Percentiles rank a stretch among this genome's conserved stretches.
These are phyloP conservation scores for Remorina albescens DNA, from an alignment of 2,797 vertebrate genomes.

Conservation along the genomic window DNA sequence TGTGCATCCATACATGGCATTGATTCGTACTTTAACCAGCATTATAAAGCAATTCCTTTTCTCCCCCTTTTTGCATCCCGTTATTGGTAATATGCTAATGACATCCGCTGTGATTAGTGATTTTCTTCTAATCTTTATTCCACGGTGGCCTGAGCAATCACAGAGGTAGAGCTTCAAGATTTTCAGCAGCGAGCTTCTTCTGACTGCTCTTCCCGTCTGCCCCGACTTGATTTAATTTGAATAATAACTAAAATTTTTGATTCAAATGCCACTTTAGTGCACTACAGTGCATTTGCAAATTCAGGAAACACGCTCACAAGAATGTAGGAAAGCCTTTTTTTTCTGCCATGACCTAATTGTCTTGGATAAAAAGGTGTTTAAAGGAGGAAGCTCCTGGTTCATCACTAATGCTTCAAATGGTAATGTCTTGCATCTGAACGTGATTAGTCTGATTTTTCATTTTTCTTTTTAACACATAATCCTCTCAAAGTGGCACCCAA, in stretches of 20 bases:
- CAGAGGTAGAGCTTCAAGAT: slow-evolving; percentile 91
- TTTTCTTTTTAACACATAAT: slow-evolving; percentile 7
- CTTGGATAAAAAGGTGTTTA: slow-evolving; percentile 39
- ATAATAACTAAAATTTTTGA: slow-evolving; percentile 88
- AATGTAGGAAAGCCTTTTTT: slow-evolving; percentile 46
- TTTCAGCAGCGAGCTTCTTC: slow-evolving; percentile 88
- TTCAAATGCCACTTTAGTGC: slow-evolving; percentile 80
- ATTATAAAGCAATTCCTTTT: slow-evolving; percentile 88
- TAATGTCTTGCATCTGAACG: slow-evolving; percentile 38
- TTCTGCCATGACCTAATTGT: slow-evolving; percentile 65
- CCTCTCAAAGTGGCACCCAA: slow-evolving; percentile 1
- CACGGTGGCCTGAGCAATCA: slow-evolving; percentile 93
- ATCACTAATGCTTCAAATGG: slow-evolving; percentile 40
- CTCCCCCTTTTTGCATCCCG: slow-evolving; percentile 85
- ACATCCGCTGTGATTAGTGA: slow-evolving; percentile 93
- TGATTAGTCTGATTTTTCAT: slow-evolving; percentile 5
- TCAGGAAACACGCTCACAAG: slow-evolving; percentile 70
- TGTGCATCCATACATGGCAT: slow-evolving; percentile 85
- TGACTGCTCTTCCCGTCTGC: slow-evolving; percentile 87
- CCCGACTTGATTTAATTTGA: slow-evolving; percentile 90
- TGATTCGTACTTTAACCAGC: slow-evolving; percentile 88
- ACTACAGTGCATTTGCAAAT: slow-evolving; percentile 62
- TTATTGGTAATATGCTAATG: slow-evolving; percentile 98
- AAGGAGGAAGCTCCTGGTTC: slow-evolving; percentile 49
- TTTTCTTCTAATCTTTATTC: slow-evolving; percentile 97